These are phyloP conservation scores for Apamea anceps DNA, from an alignment of 2,888 invertebrate species.

Conservation along the genomic window DNA sequence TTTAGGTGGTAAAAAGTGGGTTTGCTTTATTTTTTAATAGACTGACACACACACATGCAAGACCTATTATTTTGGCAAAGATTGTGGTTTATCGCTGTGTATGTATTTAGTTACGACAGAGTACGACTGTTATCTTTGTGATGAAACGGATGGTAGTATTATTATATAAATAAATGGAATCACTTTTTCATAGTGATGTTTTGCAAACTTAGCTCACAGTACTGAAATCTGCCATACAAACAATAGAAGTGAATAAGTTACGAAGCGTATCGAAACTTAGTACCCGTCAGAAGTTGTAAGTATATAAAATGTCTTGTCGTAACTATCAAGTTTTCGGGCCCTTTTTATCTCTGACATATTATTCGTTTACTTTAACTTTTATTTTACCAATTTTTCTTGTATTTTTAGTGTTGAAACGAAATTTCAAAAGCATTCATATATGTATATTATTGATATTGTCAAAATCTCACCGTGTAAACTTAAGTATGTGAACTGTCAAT, in stretches of 20 bases:
- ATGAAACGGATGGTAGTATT: too few relatives aligned
- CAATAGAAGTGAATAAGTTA: neutral
- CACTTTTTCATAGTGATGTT: neutral
- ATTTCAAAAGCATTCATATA: neutral
- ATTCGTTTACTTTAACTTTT: neutral
- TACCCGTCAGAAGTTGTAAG: neutral
- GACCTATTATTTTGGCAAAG: too few relatives aligned
- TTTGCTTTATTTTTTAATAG: constrained; percentile 1
- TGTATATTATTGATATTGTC: too few relatives aligned
- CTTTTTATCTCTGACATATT: neutral
- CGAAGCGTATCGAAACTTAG: neutral
- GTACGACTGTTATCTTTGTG: too few relatives aligned
- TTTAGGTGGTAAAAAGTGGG: neutral
- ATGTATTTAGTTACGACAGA: too few relatives aligned
- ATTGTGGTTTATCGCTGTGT: too few relatives aligned
- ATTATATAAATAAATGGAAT: neutral
- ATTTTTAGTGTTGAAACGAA: neutral
- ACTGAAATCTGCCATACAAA: neutral
- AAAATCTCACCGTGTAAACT: too few relatives aligned
- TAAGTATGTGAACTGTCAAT: too few relatives aligned
- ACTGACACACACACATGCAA: too few relatives aligned
- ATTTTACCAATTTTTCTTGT: neutral
- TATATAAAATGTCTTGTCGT: neutral
- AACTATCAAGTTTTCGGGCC: neutral
- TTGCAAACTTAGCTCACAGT: neutral